These are phyloP conservation scores for Eutolmus rufibarbis DNA, from an alignment of 2,888 invertebrate species.

Conservation along the genomic window DNA sequence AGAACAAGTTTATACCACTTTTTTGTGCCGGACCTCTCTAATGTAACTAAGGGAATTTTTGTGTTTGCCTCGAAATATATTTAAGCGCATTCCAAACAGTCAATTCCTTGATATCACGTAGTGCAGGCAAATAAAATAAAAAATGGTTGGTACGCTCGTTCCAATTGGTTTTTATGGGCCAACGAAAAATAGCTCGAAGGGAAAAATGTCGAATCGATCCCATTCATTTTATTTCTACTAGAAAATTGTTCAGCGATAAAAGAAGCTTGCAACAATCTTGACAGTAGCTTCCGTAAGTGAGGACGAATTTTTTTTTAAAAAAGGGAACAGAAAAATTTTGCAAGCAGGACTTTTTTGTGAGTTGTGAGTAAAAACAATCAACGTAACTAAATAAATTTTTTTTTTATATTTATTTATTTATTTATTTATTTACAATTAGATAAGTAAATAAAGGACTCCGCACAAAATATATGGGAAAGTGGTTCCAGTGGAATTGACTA, in stretches of 20 bases:
- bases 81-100: background rate
- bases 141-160: background rate
- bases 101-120: constrained; percentile 15
- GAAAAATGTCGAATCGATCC: background rate
- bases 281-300: background rate
- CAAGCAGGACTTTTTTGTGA: background rate
- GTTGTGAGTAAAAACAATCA: too few species aligned
- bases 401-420: too few species aligned
- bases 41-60: background rate
- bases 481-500: too few species aligned
- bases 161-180: background rate
- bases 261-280: background rate
- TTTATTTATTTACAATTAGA: too few species aligned
- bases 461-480: too few species aligned
- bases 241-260: constrained; percentile 8
- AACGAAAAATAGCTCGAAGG: background rate
- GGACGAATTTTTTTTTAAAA: background rate
- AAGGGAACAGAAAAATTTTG: background rate
- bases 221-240: background rate
- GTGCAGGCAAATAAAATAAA: background rate
- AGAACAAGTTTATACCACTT: background rate
- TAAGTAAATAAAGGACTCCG: too few species aligned
- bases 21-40: background rate
- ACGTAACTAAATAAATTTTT: background rate
- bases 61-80: background rate